Conservation (phyloP, 2,113 vertebrate genomes). For the Propithecus coquereli region DNA sequence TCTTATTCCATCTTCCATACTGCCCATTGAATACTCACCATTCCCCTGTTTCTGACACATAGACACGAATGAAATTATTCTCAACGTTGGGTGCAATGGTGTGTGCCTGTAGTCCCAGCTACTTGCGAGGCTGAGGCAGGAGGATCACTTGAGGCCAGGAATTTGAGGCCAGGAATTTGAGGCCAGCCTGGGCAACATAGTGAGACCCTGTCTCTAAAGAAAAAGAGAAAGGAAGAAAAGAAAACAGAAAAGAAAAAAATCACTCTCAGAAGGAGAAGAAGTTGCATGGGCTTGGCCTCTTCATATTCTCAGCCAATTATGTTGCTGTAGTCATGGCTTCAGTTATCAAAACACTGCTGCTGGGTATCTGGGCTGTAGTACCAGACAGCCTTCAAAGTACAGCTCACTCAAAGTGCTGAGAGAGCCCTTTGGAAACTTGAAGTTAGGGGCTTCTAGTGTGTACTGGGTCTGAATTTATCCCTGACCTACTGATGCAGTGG, state of each 20-base stretch:
- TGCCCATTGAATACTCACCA: neutral
- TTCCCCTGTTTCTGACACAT: conserved; percentile 24
- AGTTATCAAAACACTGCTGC: conserved; percentile 60
- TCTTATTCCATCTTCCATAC: neutral
- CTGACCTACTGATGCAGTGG: conserved; percentile 2
- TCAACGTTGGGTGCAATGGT: neutral
- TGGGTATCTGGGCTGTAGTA: conserved; percentile 34
- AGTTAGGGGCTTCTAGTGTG: conserved; percentile 25
- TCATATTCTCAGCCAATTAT: conserved; percentile 38
- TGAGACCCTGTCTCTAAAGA: neutral
- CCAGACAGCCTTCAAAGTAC: conserved; percentile 32
- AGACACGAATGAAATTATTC: conserved; percentile 17
- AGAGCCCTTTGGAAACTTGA: conserved; percentile 16
- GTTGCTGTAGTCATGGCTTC: conserved; percentile 56
- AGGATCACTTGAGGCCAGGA: neutral
- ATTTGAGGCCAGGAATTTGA: neutral
- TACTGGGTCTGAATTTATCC: neutral
- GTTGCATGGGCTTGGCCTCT: neutral
- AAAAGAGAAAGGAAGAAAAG: neutral
- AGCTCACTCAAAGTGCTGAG: neutral
- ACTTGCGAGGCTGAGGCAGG: neutral
- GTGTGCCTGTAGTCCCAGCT: neutral
- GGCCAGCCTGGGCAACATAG: neutral
- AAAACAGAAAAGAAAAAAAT: neutral
- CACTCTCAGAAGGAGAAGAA: conserved; percentile 21